These are phyloP conservation scores for Myotis davidii DNA, from an alignment of 2,113 vertebrate species.

Conservation along the genomic window DNA sequence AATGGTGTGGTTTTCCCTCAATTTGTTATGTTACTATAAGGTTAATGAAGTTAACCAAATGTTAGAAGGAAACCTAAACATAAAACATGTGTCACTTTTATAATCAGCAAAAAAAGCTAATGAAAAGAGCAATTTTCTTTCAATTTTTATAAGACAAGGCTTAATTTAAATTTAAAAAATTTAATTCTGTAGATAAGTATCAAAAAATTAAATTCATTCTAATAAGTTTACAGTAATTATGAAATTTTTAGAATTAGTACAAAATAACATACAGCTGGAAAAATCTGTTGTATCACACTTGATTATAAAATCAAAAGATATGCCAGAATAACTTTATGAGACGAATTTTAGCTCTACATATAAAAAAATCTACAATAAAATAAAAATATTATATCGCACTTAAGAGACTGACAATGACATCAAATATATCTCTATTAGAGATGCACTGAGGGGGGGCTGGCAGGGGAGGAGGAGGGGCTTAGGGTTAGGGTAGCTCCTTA, in stretches of 20 bases:
- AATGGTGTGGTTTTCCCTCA: neutral
- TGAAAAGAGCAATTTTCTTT: neutral
- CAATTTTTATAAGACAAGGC: neutral
- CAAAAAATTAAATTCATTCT: conserved; percentile 21
- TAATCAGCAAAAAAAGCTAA: neutral
- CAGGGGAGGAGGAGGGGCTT: too few relatives aligned
- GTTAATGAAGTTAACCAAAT: conserved; percentile 9
- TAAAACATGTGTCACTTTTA: neutral
- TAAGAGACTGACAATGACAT: conserved; percentile 6
- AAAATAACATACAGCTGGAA: neutral
- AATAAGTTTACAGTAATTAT: neutral
- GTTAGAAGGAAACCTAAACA: conserved; percentile 6
- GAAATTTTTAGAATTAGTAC: neutral
- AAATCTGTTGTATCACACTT: neutral
- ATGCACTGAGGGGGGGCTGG: too few relatives aligned
- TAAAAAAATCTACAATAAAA: neutral
- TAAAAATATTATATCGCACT: neutral
- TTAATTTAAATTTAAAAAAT: neutral
- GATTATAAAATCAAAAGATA: neutral
- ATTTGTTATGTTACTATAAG: neutral
- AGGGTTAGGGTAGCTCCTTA: too few relatives aligned
- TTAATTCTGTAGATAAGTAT: neutral
- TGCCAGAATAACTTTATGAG: conserved; percentile 1
- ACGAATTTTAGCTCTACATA: conserved; percentile 3
- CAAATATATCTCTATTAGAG: neutral